These are phyloP conservation scores for Drosophila stalkeri DNA, from an alignment of 2,888 invertebrate species.

Conservation along the genomic window DNA sequence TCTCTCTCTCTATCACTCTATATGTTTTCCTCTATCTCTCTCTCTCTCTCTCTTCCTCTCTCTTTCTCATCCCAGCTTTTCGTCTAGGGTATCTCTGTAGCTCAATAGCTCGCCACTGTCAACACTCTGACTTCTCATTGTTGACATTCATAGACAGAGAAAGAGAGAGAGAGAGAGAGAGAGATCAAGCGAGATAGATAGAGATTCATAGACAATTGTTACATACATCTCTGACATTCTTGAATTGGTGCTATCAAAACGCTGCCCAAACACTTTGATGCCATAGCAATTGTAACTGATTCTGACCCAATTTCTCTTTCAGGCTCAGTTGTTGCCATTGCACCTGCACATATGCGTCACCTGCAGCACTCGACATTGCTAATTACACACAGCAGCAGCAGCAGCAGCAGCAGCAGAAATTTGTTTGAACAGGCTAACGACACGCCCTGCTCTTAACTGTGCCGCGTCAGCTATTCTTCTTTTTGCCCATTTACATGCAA, in stretches of 20 bases:
- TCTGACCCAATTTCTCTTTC: slow-evolving; percentile 59
- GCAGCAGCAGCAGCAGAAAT: neutral
- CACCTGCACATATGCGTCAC: slow-evolving; percentile 20
- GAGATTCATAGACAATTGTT: slow-evolving; percentile 10
- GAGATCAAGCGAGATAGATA: neutral
- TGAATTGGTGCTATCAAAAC: slow-evolving; percentile 48
- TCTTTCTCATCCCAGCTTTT: neutral
- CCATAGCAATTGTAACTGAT: slow-evolving; percentile 38
- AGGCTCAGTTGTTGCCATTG: slow-evolving; percentile 17
- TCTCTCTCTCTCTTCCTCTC: neutral
- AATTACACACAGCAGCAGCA: slow-evolving; percentile 21
- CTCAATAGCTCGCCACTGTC: too few species aligned
- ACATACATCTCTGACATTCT: slow-evolving; percentile 15
- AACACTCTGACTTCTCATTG: neutral
- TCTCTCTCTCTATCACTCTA: neutral
- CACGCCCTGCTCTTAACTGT: slow-evolving; percentile 28
- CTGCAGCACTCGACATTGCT: slow-evolving; percentile 28
- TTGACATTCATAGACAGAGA: neutral
- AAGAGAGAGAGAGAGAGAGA: neutral
- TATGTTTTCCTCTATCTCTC: neutral
- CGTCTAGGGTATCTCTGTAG: neutral
- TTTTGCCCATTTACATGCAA: slow-evolving; percentile 8
- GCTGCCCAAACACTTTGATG: slow-evolving; percentile 32
- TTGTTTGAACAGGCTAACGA: neutral
- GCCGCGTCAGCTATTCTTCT: slow-evolving; percentile 1